Conservation (phyloP, 2,888 invertebrate genomes). For the Agrilus mali region DNA sequence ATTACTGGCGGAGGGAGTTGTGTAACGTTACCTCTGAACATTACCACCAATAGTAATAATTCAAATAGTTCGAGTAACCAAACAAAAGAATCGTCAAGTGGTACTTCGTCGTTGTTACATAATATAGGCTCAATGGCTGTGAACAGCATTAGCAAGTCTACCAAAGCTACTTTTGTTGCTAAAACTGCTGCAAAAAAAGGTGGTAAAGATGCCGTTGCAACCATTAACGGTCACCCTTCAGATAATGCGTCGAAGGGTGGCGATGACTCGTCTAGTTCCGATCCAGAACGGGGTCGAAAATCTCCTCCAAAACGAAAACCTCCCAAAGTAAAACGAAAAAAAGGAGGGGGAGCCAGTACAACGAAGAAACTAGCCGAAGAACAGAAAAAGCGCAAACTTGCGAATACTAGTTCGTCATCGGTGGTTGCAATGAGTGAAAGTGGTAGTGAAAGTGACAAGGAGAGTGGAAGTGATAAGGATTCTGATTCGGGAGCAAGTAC, state of each 20-base stretch:
- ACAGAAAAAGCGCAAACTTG: conserved; percentile 47
- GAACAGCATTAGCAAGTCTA: conserved; percentile 45
- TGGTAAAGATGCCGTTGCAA: conserved; percentile 28
- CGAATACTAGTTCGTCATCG: conserved; percentile 16
- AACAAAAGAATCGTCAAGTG: conserved; percentile 30
- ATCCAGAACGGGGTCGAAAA: conserved; percentile 41
- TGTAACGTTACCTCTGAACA: conserved; percentile 50
- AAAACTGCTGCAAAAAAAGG: conserved; percentile 30
- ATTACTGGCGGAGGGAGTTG: conserved; percentile 53
- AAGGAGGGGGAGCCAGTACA: conserved; percentile 39
- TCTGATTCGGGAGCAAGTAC: conserved; percentile 49
- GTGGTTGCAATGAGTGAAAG: conserved; percentile 41
- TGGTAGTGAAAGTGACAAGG: conserved; percentile 56
- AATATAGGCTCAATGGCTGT: conserved; percentile 51
- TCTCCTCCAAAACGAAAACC: conserved; percentile 53
- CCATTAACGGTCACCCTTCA: conserved; percentile 37
- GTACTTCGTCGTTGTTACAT: conserved; percentile 42
- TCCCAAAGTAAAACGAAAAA: conserved; percentile 52
- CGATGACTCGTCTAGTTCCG: conserved; percentile 57
- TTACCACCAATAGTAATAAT: conserved; percentile 21
- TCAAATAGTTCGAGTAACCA: conserved; percentile 11
- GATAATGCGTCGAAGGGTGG: conserved; percentile 36
- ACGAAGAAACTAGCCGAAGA: conserved; percentile 36
- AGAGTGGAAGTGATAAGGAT: conserved; percentile 53
- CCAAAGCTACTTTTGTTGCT: conserved; percentile 22